phyloP scores from a whole-genome alignment of 2,797 vertebrate species.

The Brachymystax lenok region DNA sequence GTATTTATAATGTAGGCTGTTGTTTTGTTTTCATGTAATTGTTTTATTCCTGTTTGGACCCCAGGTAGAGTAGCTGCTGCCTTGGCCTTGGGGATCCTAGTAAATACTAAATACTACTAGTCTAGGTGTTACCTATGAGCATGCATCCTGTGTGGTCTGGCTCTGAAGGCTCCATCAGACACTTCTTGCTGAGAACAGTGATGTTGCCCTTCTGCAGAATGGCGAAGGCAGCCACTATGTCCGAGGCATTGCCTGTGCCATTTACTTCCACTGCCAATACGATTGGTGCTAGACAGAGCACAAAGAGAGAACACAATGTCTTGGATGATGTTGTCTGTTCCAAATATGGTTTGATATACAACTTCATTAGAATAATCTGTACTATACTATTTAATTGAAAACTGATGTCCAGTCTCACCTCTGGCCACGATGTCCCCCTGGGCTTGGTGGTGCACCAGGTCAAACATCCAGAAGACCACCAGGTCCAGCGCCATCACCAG shows the following conservation, averaged over 20 bases:
- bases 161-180: conserved; percentile 72
- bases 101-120: background rate
- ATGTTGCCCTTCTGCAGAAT: conserved; percentile 81
- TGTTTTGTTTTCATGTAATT: background rate
- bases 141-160: conserved; percentile 69
- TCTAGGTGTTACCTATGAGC: background rate
- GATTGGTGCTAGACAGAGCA: conserved; percentile 70
- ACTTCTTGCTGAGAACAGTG: conserved; percentile 81
- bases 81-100: no score
- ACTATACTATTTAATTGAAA: background rate
- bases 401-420: conserved; percentile 69
- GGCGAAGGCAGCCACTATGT: conserved; percentile 79
- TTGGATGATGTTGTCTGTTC: background rate
- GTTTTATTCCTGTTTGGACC: background rate
- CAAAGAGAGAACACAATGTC: background rate
- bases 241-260: conserved; percentile 79
- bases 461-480: conserved; percentile 87
- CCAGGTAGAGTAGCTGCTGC: no score
- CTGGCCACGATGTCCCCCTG: conserved; percentile 76
- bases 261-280: conserved; percentile 69
- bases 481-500: conserved; percentile 82
- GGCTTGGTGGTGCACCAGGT: conserved; percentile 79
- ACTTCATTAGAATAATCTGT: background rate
- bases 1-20: background rate
- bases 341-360: background rate